Evolutionary conservation across 2,113 vertebrate species (phyloP), one percentile per base, ranked within the genome.

Genomic region (Seriola dumerili): DNA sequence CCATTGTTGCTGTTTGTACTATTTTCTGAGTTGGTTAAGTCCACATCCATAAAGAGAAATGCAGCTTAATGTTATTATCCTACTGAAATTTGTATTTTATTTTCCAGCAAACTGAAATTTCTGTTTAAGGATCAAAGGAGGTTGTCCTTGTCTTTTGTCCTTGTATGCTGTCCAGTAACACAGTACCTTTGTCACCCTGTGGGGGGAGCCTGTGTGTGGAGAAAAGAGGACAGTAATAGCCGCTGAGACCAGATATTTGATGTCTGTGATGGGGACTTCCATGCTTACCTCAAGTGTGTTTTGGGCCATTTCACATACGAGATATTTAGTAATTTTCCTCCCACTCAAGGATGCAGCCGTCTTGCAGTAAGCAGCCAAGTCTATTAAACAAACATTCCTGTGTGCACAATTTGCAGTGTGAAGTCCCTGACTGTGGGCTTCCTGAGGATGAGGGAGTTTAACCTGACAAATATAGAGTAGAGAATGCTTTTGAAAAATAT

Each of bases 311-410:
- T 93, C 90, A 89, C 88, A 93, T 83, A 92, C 91, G 86, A 89
- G 89, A 93, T 91, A 89, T 92, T 93, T 91, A 91, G 90, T 88
- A 71, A 40, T 82, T 88, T 85, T 66, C 91, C 83, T 93, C 90
- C 93, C 89, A 94, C 94, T 89, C 89, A 81, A 86, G 87, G 89
- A 92, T 86, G 89, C 88, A 88, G 79, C 81, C 85, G 76, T 87
- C 80, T 87, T 79, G 72, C 84, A 74, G 80, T 69, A 85, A 91
- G 89, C 87, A 92, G 85, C 89, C 78, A 69, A 83, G 88, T 93
- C 81, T 92, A 90, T 93, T 92, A 94, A 92, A 90, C 85, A 93
- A 92, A 94, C 91, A 92, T 90, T 82, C 83, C 74, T 90, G 88
- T 83, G 88, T 84, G 90, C 82, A 40, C 32, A 91, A 83, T 90